Base-by-base conservation (phyloP, 2,888 invertebrate species). In the Sinelater perroti region DNA sequence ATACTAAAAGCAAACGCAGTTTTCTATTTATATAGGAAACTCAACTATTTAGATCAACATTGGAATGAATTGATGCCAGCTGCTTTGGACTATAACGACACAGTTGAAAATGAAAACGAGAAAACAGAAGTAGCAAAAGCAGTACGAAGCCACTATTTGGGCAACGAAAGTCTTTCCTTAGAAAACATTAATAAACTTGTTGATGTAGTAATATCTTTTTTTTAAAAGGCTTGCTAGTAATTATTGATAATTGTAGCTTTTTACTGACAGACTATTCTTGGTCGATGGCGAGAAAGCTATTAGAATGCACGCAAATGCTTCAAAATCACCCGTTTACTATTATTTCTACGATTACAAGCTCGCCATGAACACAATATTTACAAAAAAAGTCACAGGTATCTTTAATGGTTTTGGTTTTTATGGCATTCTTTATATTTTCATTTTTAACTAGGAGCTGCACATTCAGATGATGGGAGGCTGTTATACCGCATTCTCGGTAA, bases 181-280 rank as follows among this genome's bases (percentile, higher is more conserved):
- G 64, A 69, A 7, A 72, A 70, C 36, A 54, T 66, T 8, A 56
- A 64, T 17, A 56, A 61, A 53, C 54, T 75, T n/a, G 64, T 73
- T 16, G 60, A 72, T 42, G 75, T 75, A 64, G 30, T 10, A 10
- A 1, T 30, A 4, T 24, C 8, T 16, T 28, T 26, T 11, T 21
- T 44, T 7, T 18, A 53, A 17, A 21, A 11, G 17, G 10, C 21
- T 6, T 31, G 14, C 3, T 33, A n/a, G 3, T 2, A 8, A 7
- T 33, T 50, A 38, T 26, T 11, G 3, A 13, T 30, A 30, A n/a
- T 65, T 65, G 50, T 73, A 86, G 79, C 81, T 89, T 64, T 80
- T 87, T 3, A 81, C 86, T 0, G 89, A 89, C 71, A 78, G 87
- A 84, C 70, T 80, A 81, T 44, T 88, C 82, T 70, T 70, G 2